phyloP scores from a whole-genome alignment of 2,888 invertebrate species.

The Drosophila rubida region DNA sequence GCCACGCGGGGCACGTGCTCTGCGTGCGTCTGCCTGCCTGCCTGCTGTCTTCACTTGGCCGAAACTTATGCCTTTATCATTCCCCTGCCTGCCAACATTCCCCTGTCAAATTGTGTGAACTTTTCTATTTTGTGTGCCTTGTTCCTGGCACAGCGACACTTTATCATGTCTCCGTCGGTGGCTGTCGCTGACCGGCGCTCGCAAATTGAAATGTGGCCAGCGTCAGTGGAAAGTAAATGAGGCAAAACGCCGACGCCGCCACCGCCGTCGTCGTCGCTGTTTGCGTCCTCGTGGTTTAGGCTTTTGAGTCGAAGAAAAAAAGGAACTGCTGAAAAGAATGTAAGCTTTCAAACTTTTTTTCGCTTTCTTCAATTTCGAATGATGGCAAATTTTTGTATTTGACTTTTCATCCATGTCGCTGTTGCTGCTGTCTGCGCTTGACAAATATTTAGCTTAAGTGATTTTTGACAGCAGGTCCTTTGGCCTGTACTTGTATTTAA shows the following conservation, averaged over 20 bases:
- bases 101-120: constrained; percentile 62
- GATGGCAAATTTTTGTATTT: constrained; percentile 44
- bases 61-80: constrained; percentile 61
- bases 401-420: constrained; percentile 40
- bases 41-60: too few relatives aligned
- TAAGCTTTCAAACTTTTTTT: constrained; percentile 34
- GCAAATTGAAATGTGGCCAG: constrained; percentile 78
- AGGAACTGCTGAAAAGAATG: constrained; percentile 24
- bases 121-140: constrained; percentile 20
- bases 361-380: constrained; percentile 35
- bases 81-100: constrained; percentile 28
- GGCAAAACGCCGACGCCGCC: constrained; percentile 57
- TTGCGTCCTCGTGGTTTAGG: too few relatives aligned
- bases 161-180: constrained; percentile 66
- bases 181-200: constrained; percentile 62
- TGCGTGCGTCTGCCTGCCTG: too few relatives aligned
- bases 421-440: constrained; percentile 57
- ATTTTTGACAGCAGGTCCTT: constrained; percentile 62
- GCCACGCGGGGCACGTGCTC: constrained; percentile 57
- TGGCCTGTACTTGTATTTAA: constrained; percentile 16
- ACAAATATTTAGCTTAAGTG: constrained; percentile 77
- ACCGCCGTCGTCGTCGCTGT: background rate
- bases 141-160: constrained; percentile 54
- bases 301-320: constrained; percentile 28
- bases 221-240: constrained; percentile 73